phyloP scores from a whole-genome alignment of 64 coral and sea anemone genomes.

The Anthopleura sola region DNA sequence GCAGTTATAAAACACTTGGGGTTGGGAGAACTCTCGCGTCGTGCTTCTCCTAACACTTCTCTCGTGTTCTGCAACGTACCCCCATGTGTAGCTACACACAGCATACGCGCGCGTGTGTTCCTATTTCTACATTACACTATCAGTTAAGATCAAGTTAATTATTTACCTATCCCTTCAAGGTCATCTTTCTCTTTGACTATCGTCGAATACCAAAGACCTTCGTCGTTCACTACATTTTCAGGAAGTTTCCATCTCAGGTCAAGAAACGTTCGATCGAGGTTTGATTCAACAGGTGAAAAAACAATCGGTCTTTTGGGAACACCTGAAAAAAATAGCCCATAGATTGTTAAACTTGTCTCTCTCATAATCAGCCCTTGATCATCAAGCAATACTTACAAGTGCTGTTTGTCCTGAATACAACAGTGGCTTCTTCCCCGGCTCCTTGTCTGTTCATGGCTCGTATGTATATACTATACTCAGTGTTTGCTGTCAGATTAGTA shows the following conservation, averaged over 20 bases:
- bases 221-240: neutral
- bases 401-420: neutral
- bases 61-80: too few species aligned
- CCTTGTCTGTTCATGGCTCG: slow-evolving; percentile 34
- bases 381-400: slow-evolving; percentile 20
- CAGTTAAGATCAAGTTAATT: too few species aligned
- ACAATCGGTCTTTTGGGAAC: slow-evolving; percentile 33
- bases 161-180: neutral
- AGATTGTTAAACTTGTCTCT: too few species aligned
- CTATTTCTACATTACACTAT: too few species aligned
- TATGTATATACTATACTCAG: neutral
- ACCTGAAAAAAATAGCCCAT: neutral
- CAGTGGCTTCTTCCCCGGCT: neutral
- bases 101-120: too few species aligned
- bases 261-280: neutral
- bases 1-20: too few species aligned
- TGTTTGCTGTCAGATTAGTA: neutral
- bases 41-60: too few species aligned
- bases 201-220: neutral
- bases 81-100: too few species aligned
- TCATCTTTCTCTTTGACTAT: slow-evolving; percentile 12
- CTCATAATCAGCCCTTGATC: neutral
- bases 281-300: neutral
- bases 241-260: slow-evolving; percentile 32
- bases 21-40: too few species aligned